Evolutionary conservation across 2,113 vertebrate species (phyloP).

Genomic region (Rhabdomys dilectus): DNA sequence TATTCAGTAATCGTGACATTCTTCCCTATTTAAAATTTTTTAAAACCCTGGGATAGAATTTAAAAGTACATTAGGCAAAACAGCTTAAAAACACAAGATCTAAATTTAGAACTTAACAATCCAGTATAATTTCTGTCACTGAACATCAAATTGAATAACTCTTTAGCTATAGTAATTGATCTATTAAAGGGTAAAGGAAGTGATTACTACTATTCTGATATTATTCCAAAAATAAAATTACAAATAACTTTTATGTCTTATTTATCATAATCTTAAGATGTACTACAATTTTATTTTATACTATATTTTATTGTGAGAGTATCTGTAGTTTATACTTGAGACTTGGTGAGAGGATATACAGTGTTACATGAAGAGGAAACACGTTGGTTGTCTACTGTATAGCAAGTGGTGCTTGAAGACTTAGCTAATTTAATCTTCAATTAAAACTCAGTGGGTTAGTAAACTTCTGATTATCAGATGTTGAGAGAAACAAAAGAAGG

Average conservation of each 20-base stretch:
- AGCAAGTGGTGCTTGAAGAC: no score
- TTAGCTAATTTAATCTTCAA: background rate
- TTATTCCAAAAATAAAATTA: background rate
- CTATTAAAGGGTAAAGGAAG: background rate
- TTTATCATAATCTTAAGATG: background rate
- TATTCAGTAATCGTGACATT: background rate
- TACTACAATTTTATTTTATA: background rate
- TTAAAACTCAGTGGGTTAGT: background rate
- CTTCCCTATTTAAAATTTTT: background rate
- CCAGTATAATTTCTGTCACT: background rate
- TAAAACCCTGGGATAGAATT: background rate
- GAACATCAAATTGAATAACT: background rate
- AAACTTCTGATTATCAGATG: background rate
- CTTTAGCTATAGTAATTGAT: background rate
- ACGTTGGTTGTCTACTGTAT: background rate
- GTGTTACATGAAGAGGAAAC: background rate
- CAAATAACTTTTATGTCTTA: background rate
- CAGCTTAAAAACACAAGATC: background rate
- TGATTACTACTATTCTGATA: background rate
- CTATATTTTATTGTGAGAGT: no score
- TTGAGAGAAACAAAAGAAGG: background rate
- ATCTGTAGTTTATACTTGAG: background rate
- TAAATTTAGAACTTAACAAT: background rate
- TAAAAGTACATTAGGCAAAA: background rate
- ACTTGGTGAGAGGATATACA: background rate